Base-by-base conservation (phyloP, 2,113 vertebrate species). In the Microcebus lehilahytsara region DNA sequence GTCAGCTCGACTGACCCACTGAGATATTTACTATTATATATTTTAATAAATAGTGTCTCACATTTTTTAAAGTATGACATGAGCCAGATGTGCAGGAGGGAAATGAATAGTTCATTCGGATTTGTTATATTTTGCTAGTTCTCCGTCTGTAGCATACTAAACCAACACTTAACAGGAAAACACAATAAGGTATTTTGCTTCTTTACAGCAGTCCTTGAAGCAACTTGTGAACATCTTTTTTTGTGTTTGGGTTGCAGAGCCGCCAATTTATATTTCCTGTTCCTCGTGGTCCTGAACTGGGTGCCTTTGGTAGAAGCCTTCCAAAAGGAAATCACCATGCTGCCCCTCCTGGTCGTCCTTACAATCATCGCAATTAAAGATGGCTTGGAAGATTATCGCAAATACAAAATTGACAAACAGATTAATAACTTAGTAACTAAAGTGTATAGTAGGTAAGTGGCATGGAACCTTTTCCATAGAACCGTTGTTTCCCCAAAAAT, bases 301-400 rank as follows among this genome's bases (percentile, higher is more conserved):
- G 99, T 99, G n/a, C 99, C 99, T 22, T 98, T 99, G 34, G 99
- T 99, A 89, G 99, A 99, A 98, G 99, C 99, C 80, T 99, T 99
- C 98, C 99, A 99, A 93, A 99, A 99, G 97, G 99, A 99, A 98
- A 99, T 99, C 90, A 99, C 99, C 3, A 99, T 99, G 99, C 98
- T 99, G 67, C 99, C 99, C 40, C 98, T 99, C 12, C 34, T 99
- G n/a, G 99, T 98, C 1, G 99, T 99, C 69, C 99, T 99, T 56
- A 97, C 97, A 5, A 99, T 99, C 78, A 99, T 99, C 22, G 99
- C 99, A 66, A 98, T 99, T 91, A 99, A 99, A 98, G 99, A 99
- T 74, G 99, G 99, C 62, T 97, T 99, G 95, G 99, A 99, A 96
- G 99, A 99, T 98, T 99, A 99, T 96, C 98, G 99, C 9, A 99